Conservation (phyloP, 2,797 vertebrate species). For the Urosaurus nigricauda region DNA sequence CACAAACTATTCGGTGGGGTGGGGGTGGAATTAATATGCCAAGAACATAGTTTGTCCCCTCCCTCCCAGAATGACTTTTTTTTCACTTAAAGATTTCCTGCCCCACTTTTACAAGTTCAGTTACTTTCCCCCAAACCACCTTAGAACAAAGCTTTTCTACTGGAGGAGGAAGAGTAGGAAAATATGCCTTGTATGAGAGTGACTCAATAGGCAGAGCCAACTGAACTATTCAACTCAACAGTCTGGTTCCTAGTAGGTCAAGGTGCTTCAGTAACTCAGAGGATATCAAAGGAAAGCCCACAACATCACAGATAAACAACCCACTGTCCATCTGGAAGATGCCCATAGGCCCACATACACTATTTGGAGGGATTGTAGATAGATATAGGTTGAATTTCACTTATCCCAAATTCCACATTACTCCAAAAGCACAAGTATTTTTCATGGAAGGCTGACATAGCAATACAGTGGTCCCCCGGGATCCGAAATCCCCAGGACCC, state of each 20-base stretch:
- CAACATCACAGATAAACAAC: no score
- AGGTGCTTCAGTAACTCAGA: background rate
- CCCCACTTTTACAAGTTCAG: background rate
- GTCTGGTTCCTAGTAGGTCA: background rate
- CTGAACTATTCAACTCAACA: background rate
- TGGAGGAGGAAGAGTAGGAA: background rate
- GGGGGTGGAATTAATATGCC: background rate
- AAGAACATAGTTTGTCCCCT: background rate
- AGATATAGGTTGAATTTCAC: no score
- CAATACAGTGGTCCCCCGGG: no score
- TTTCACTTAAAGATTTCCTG: background rate
- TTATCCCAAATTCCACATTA: no score
- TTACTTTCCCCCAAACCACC: background rate
- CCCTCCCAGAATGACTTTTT: background rate
- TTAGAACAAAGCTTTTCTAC: background rate
- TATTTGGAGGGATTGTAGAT: background rate
- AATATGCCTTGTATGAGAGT: background rate
- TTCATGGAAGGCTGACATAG: no score
- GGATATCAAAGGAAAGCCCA: background rate
- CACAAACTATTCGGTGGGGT: no score
- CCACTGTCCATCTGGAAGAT: background rate
- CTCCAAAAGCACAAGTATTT: no score
- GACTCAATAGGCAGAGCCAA: background rate
- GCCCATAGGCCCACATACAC: no score
- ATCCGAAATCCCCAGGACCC: no score